phyloP scores from a whole-genome alignment of 2,888 invertebrate genomes.

The Drosophila pegasa region DNA sequence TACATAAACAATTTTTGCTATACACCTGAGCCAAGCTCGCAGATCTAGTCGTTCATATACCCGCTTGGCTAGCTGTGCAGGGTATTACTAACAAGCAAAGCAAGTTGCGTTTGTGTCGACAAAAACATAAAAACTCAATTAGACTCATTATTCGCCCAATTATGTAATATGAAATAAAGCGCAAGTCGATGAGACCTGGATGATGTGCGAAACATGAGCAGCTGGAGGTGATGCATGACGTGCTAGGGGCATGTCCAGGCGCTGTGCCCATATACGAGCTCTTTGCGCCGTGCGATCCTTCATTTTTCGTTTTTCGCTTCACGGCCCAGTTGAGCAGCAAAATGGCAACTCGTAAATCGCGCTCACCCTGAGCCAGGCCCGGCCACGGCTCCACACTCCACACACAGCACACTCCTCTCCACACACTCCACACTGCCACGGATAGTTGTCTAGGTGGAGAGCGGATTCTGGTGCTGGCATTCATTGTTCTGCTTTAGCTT shows the following conservation, averaged over 20 bases:
- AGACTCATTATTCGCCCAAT: slow-evolving; percentile 85
- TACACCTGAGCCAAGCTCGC: no score
- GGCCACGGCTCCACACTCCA: neutral
- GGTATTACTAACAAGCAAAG: slow-evolving; percentile 2
- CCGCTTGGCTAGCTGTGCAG: neutral
- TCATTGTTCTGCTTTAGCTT: slow-evolving; percentile 72
- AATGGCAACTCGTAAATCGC: slow-evolving; percentile 77
- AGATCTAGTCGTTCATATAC: neutral
- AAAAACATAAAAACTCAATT: slow-evolving; percentile 85
- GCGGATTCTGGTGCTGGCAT: slow-evolving; percentile 50
- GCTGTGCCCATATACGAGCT: neutral
- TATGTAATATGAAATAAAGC: slow-evolving; percentile 78
- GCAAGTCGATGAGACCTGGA: slow-evolving; percentile 27
- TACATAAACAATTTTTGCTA: no score
- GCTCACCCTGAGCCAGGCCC: neutral
- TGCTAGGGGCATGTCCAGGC: slow-evolving; percentile 1
- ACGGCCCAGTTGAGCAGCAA: slow-evolving; percentile 76
- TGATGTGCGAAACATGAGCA: neutral
- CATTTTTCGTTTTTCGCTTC: slow-evolving; percentile 60
- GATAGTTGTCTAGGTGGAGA: slow-evolving; percentile 49
- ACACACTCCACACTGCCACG: slow-evolving; percentile 12
- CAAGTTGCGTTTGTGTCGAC: slow-evolving; percentile 42
- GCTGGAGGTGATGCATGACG: slow-evolving; percentile 1
- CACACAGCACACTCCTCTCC: slow-evolving; percentile 1
- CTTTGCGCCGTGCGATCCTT: slow-evolving; percentile 38